Conservation (phyloP, 2,888 invertebrate species). For the Chaitophorus viminalis region DNA sequence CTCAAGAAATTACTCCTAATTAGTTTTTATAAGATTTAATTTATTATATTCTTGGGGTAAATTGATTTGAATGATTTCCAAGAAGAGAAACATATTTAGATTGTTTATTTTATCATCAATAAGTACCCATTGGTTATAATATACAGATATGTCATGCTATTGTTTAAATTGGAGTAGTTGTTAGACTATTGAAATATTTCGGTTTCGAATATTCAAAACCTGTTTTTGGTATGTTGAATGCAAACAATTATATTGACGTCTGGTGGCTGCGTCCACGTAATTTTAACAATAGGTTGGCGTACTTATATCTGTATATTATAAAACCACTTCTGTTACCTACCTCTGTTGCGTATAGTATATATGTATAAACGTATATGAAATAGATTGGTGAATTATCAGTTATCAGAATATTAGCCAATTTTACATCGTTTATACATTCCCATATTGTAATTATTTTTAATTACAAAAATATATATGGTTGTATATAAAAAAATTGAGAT, state of each 20-base stretch:
- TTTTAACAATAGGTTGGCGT: too few relatives aligned
- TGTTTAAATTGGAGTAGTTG: too few relatives aligned
- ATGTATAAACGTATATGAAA: background rate
- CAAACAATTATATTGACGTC: too few relatives aligned
- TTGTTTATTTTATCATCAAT: background rate
- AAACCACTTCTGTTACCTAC: too few relatives aligned
- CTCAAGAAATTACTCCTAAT: background rate
- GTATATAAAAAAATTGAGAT: background rate
- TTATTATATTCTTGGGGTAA: background rate
- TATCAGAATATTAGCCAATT: too few relatives aligned
- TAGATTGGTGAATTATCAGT: background rate
- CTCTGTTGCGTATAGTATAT: too few relatives aligned
- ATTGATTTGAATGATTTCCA: background rate
- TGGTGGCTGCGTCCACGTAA: too few relatives aligned
- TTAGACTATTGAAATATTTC: too few relatives aligned
- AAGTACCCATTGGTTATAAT: background rate
- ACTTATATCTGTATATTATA: too few relatives aligned
- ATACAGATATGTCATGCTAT: too few relatives aligned
- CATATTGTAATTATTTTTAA: background rate
- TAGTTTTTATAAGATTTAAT: background rate
- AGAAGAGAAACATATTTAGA: background rate
- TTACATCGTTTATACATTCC: background rate
- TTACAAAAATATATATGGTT: background rate
- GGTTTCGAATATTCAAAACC: too few relatives aligned
- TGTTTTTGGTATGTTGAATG: too few relatives aligned